Evolutionary conservation across 2,797 vertebrate species (phyloP), one percentile per base, ranked within the genome.

Genomic region (Melanotaenia pygmaea): DNA sequence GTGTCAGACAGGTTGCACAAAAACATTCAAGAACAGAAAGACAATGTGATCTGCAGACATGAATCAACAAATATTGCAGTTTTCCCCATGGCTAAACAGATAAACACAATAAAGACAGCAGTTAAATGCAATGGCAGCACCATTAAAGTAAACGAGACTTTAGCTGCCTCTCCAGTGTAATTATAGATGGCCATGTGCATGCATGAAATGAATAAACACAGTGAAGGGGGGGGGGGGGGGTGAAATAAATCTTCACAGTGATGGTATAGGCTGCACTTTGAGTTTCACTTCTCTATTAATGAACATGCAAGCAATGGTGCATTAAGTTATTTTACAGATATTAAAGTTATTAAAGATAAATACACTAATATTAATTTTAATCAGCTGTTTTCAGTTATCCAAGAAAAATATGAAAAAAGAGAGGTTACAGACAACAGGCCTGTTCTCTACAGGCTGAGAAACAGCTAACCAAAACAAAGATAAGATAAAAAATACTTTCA

Each of bases 181-280:
- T 81, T 70, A 84, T 74, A 80, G 59, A 56, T 51, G 56, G 60
- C 68, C 53, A 1, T 72, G 74, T 67, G 72, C 45, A 26, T 54
- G 84, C 76, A 86, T 80, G 53, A 83, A 86, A 77, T 2, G 16
- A 59, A 72, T 73, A 81, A 85, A 84, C 79, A 77, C 70, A 68
- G 38, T 40, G 37, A 79, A 75, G n/a, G n/a, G n/a, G n/a, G n/a
- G n/a, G n/a, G n/a, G 75, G 59, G 70, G 72, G 32, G 38, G 47
- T 24, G 32, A 73, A 38, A 43, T 58, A 45, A 63, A 68, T 73
- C 62, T 62, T 72, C 67, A 59, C 40, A 50, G 24, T 22, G 50
- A 68, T 18, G n/a, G 56, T 59, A 26, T 18, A 16, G 5, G 26
- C 5, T 56, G 22, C 2, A 12, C 24, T 30, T 57, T 16, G 53